phyloP scores from a whole-genome alignment of 2,113 vertebrate species.

The Myotis davidii region DNA sequence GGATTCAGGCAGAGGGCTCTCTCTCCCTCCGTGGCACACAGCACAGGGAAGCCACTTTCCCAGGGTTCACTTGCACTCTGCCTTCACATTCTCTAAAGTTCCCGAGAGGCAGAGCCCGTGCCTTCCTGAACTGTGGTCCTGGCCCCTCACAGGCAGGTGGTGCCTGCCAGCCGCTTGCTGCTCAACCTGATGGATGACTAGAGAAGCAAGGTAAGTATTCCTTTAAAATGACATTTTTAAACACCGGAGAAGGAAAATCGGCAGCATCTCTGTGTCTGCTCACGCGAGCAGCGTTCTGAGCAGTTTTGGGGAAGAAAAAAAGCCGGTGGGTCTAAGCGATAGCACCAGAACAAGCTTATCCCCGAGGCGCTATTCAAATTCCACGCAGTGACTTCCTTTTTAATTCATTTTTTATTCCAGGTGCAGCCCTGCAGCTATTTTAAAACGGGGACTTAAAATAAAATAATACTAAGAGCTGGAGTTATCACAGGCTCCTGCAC shows the following conservation, averaged over 20 bases:
- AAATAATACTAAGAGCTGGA: slow-evolving; percentile 72
- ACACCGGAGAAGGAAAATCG: slow-evolving; percentile 46
- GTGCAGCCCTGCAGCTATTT: slow-evolving; percentile 67
- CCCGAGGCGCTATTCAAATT: slow-evolving; percentile 71
- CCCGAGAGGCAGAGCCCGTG: not conserved
- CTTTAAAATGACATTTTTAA: slow-evolving; percentile 74
- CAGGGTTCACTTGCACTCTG: fast-evolving
- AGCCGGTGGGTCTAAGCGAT: slow-evolving; percentile 31
- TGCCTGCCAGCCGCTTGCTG: too few species aligned
- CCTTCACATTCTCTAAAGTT: not conserved
- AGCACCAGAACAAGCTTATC: slow-evolving; percentile 55
- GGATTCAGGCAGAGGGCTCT: not conserved
- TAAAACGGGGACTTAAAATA: slow-evolving; percentile 73
- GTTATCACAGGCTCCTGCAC: not conserved
- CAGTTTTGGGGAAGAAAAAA: slow-evolving; percentile 4
- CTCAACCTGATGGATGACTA: not conserved
- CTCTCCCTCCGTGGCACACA: not conserved
- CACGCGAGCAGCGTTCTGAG: not conserved
- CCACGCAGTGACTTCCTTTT: slow-evolving; percentile 66
- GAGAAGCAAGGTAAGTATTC: slow-evolving; percentile 50
- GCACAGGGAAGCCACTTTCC: too few species aligned
- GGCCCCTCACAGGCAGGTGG: not conserved
- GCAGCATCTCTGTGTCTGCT: slow-evolving; percentile 23
- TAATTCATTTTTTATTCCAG: slow-evolving; percentile 75
- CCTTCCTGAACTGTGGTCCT: not conserved